phyloP scores from a whole-genome alignment of 1,140 invertebrate species.

The Calycopis cecrops region DNA sequence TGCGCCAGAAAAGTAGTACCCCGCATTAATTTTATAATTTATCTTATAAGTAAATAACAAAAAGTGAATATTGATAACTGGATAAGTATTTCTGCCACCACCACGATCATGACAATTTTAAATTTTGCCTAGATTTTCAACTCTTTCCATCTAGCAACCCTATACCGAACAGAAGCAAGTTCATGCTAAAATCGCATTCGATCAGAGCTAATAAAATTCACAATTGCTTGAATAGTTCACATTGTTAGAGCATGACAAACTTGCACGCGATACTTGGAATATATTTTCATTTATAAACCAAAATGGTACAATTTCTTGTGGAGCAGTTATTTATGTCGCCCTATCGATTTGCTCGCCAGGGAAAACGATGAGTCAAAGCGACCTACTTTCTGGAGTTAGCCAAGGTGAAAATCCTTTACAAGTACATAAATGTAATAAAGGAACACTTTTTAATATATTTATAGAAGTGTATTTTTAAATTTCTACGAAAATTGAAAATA shows the following conservation, averaged over 20 bases:
- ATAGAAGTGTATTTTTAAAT: background rate
- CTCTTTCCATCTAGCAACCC: background rate
- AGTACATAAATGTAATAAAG: background rate
- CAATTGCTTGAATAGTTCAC: background rate
- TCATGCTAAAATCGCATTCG: background rate
- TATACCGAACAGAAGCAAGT: background rate
- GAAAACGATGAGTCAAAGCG: background rate
- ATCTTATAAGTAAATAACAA: background rate
- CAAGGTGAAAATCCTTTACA: background rate
- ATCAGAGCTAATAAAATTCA: background rate
- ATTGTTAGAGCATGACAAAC: background rate
- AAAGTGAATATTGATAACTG: background rate
- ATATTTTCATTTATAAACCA: constrained; percentile 4
- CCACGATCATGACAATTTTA: background rate
- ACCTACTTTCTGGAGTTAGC: background rate
- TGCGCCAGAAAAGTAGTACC: background rate
- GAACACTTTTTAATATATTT: background rate
- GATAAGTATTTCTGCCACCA: background rate
- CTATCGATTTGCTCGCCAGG: background rate
- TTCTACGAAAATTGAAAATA: too few relatives aligned
- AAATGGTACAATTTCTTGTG: constrained; percentile 1
- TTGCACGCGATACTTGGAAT: background rate
- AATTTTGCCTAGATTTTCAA: background rate
- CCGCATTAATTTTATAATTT: background rate
- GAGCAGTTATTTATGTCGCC: background rate